phyloP scores from a whole-genome alignment of 2,888 invertebrate species.

The Cryptocheilus praepositus region DNA sequence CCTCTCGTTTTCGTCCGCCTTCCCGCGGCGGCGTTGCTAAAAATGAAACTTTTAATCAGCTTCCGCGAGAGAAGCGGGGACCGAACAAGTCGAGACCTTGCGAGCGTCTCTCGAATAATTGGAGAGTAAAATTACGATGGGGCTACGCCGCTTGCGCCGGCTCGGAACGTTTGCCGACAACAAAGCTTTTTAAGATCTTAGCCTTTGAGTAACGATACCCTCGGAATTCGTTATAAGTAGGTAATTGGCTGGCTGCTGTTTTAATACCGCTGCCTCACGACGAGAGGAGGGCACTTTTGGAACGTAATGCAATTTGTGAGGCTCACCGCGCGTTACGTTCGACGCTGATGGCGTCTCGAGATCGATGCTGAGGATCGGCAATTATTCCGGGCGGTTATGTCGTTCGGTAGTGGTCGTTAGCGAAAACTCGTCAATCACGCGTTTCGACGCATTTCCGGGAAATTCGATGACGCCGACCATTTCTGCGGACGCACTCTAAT shows the following conservation, averaged over 20 bases:
- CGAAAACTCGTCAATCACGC: too few relatives aligned
- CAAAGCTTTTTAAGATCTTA: conserved; percentile 37
- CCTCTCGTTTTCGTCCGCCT: background rate
- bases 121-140: conserved; percentile 42
- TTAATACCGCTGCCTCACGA: conserved; percentile 14
- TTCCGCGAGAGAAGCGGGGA: conserved; percentile 15
- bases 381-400: too few relatives aligned
- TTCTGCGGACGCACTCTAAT: too few relatives aligned
- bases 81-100: conserved; percentile 32
- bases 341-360: background rate
- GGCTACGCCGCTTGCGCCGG: background rate
- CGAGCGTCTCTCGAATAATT: conserved; percentile 38
- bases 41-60: conserved; percentile 50
- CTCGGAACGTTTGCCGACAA: conserved; percentile 32
- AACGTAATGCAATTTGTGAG: conserved; percentile 25
- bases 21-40: conserved; percentile 24
- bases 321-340: conserved; percentile 8
- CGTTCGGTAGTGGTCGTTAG: too few relatives aligned
- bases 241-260: conserved; percentile 31
- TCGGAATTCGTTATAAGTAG: conserved; percentile 30
- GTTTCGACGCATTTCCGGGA: too few relatives aligned
- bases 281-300: conserved; percentile 17
- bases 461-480: too few relatives aligned
- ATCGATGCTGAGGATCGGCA: too few relatives aligned
- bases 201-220: conserved; percentile 28